Percentiles rank a stretch among this genome's conserved stretches.
Conservation (phyloP, 2,797 vertebrate genomes). For the Phoxinus dragarum region DNA sequence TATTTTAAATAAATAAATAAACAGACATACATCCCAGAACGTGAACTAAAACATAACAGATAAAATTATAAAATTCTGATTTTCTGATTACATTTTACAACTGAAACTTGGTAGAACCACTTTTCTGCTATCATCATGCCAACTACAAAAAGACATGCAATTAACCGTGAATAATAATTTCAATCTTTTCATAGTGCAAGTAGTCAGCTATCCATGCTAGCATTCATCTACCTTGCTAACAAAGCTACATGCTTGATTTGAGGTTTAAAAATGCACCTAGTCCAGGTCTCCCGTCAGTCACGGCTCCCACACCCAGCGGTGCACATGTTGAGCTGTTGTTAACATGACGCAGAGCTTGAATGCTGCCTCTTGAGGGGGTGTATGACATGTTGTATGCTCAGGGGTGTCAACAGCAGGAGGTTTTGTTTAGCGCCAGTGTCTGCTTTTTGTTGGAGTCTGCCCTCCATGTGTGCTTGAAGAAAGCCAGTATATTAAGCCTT, state of each 20-base stretch:
- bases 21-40: background rate
- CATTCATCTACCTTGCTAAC: background rate
- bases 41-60: background rate
- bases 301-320: background rate
- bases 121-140: background rate
- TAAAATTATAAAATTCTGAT: background rate
- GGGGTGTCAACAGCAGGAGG: conserved; percentile 58
- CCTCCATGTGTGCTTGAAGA: conserved; percentile 53
- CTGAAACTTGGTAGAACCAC: too few species aligned
- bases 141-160: background rate
- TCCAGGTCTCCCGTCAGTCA: background rate
- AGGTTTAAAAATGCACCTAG: background rate
- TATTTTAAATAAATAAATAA: background rate
- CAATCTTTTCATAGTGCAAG: background rate
- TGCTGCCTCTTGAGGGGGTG: conserved; percentile 42
- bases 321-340: conserved; percentile 44
- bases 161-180: background rate
- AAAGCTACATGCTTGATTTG: background rate
- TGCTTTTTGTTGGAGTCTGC: conserved; percentile 61
- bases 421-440: conserved; percentile 52
- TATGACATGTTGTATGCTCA: conserved; percentile 54
- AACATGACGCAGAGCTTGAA: conserved; percentile 48
- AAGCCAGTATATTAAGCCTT: conserved; percentile 34
- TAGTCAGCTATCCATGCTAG: background rate
- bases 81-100: background rate